A percentile compares a stretch with the other conserved stretches of the same genome.
Conservation (phyloP, 1,140 invertebrate genomes). For the Proales similis region DNA sequence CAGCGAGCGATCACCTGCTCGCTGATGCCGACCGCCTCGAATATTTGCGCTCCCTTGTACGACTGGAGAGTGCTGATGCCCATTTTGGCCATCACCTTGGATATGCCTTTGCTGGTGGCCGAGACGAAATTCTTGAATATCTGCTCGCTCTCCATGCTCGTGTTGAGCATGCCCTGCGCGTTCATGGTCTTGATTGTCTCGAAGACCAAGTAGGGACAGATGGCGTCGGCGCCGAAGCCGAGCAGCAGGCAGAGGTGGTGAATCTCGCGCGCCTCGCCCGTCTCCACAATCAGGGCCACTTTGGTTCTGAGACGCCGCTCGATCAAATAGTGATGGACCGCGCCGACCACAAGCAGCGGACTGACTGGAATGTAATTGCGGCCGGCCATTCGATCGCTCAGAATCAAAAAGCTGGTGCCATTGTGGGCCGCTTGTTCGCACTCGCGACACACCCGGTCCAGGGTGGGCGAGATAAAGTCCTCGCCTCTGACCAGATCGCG, state of each 20-base stretch:
- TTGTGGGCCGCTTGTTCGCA: conserved; percentile 66
- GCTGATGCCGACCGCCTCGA: conserved; percentile 89
- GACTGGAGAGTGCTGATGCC: conserved; percentile 96
- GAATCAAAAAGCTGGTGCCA: conserved; percentile 75
- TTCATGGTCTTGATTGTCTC: conserved; percentile 75
- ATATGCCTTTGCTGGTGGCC: conserved; percentile 55
- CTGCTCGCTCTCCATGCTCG: conserved; percentile 68
- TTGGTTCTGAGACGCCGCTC: conserved; percentile 91
- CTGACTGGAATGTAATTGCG: conserved; percentile 59
- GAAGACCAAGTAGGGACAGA: conserved; percentile 93
- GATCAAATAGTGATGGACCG: conserved; percentile 89
- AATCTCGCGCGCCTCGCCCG: conserved; percentile 84
- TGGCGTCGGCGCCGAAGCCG: conserved; percentile 92
- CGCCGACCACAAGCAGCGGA: conserved; percentile 76
- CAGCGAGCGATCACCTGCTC: conserved; percentile 88
- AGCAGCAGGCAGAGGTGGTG: conserved; percentile 91
- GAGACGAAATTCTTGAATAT: conserved; percentile 68
- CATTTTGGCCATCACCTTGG: conserved; percentile 95
- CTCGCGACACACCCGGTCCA: conserved; percentile 72
- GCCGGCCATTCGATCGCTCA: conserved; percentile 75
- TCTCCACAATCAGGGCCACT: conserved; percentile 83
- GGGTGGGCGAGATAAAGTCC: conserved; percentile 65
- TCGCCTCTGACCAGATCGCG: conserved; percentile 61
- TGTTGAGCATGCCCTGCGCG: conserved; percentile 70
- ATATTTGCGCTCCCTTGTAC: conserved; percentile 99